Evolutionary conservation across 2,888 invertebrate species (phyloP).

Genomic region (Plebejus anna): DNA sequence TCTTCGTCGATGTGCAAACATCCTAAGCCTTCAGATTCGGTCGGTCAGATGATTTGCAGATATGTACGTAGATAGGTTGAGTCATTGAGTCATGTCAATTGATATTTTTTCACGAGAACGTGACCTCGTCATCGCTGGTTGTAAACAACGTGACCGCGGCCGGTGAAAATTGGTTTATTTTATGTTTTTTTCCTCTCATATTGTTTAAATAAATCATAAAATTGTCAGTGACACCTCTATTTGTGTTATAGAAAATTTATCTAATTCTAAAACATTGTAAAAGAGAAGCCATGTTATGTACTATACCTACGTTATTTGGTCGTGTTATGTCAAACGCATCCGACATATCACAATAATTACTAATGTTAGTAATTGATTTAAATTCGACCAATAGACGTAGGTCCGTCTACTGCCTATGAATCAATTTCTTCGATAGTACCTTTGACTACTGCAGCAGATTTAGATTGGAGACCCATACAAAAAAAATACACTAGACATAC

Average conservation of each 20-base stretch:
- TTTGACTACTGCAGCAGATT: too few relatives aligned
- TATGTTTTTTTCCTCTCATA: conserved; percentile 9
- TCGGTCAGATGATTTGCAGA: conserved; percentile 2
- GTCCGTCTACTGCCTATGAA: too few relatives aligned
- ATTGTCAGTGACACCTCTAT: not conserved
- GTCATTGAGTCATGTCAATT: conserved; percentile 25
- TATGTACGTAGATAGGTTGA: conserved; percentile 12
- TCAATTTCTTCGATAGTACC: too few relatives aligned
- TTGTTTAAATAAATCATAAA: conserved; percentile 27
- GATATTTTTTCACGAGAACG: conserved; percentile 26
- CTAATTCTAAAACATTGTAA: not conserved
- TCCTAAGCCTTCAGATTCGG: not conserved
- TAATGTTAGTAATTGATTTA: too few relatives aligned
- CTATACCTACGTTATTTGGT: too few relatives aligned
- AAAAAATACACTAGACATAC: too few relatives aligned
- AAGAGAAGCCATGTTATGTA: not conserved
- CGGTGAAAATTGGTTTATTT: conserved; percentile 30
- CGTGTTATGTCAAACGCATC: too few relatives aligned
- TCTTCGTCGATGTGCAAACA: not conserved
- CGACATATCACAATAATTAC: too few relatives aligned
- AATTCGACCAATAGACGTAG: too few relatives aligned
- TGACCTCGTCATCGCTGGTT: conserved; percentile 26
- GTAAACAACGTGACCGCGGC: conserved; percentile 30
- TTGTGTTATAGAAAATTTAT: not conserved
- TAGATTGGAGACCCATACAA: too few relatives aligned